phyloP scores from a whole-genome alignment of 2,113 vertebrate species.

The Panthera leo region DNA sequence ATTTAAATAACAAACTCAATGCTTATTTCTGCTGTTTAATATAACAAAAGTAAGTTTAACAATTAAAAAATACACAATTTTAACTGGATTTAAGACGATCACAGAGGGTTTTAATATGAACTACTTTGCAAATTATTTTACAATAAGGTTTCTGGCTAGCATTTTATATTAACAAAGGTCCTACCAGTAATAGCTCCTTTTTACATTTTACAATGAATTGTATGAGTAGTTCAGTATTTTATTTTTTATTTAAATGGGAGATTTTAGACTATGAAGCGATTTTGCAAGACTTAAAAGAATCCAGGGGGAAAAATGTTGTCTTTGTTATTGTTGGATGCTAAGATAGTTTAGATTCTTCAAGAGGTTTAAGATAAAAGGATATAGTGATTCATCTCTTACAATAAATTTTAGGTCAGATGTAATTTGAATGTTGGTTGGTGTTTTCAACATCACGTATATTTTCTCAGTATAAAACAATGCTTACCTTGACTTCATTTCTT shows the following conservation, averaged over 20 bases:
- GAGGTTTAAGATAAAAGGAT: not conserved
- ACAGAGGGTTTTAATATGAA: not conserved
- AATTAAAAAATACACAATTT: slow-evolving; percentile 13
- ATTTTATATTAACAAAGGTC: not conserved
- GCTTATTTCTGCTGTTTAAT: not conserved
- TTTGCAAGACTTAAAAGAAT: not conserved
- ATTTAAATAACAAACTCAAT: not conserved
- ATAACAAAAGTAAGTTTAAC: slow-evolving; percentile 5
- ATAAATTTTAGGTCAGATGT: not conserved
- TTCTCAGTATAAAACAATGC: slow-evolving; percentile 12
- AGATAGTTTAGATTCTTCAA: not conserved
- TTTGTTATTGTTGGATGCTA: not conserved
- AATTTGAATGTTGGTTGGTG: not conserved
- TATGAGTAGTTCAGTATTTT: not conserved
- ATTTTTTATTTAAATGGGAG: slow-evolving; percentile 8
- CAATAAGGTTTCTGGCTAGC: not conserved
- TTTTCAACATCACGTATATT: not conserved
- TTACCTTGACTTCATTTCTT: not conserved
- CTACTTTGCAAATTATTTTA: not conserved
- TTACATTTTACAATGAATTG: not conserved
- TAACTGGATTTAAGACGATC: not conserved
- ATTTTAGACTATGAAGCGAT: not conserved
- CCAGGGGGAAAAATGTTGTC: not conserved
- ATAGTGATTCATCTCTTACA: not conserved
- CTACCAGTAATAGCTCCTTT: not conserved